Percentiles rank a stretch among this genome's conserved stretches.
Conservation (phyloP, 2,113 vertebrate genomes). For the Cyanoderma ruficeps region DNA sequence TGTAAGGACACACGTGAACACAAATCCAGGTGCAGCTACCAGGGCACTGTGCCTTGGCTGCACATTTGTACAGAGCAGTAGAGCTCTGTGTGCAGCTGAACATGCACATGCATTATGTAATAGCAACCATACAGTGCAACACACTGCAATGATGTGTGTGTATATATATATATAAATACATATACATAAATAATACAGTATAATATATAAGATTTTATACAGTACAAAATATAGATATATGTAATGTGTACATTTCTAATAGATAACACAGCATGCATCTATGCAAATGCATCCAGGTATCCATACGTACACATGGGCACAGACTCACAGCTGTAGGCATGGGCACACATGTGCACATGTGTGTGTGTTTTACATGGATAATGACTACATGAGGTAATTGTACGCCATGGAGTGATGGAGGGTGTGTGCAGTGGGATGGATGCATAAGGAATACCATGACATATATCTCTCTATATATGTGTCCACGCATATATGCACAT, state of each 20-base stretch:
- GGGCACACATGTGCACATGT: background rate
- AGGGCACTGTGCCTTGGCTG: background rate
- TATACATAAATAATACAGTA: background rate
- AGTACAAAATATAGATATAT: background rate
- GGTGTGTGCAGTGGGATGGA: background rate
- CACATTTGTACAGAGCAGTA: background rate
- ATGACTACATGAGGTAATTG: background rate
- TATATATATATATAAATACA: background rate
- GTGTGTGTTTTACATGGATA: background rate
- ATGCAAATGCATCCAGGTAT: background rate
- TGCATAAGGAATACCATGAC: background rate
- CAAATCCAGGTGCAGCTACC: background rate
- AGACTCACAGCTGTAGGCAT: background rate
- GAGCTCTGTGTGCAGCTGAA: background rate
- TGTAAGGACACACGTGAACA: rapidly evolving
- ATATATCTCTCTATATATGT: background rate
- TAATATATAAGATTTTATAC: too few species aligned
- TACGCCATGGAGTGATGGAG: background rate
- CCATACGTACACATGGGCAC: background rate
- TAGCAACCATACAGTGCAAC: background rate
- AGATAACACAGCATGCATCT: background rate
- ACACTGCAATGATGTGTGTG: background rate
- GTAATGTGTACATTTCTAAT: background rate
- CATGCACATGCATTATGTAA: background rate
- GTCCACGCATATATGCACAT: background rate